Evolutionary conservation across 2,797 vertebrate genomes (phyloP), one percentile per base, ranked within the genome.

Genomic region (Phataginus tricuspis): DNA sequence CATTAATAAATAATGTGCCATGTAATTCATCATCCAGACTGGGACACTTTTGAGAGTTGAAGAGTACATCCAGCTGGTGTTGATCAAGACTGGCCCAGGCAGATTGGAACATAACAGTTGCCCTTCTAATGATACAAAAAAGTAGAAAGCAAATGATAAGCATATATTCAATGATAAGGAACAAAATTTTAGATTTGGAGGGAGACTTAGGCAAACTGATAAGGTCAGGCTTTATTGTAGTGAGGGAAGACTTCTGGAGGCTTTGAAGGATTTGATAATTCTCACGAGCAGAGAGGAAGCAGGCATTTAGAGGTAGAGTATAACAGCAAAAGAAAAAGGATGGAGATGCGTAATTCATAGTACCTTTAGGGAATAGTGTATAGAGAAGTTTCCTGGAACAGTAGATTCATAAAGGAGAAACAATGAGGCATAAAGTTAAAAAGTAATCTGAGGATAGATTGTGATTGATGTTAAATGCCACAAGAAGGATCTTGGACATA

Each of bases 31-130:
- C n/a, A 80, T 80, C n/a, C n/a, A 77, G 55, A 68, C 53, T 64
- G 29, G 45, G 21, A 71, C 45, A 55, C 42, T 93, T 95, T 84
- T 80, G 57, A 92, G 25, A 94, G 53, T 93, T 55, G 80, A 95
- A 68, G 61, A 83, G 37, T 79, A 5, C 13, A 64, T 86, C n/a
- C 53, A 68, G 21, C 27, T 86, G 23, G 51, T 74, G 27, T 84
- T 95, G 92, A 68, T 92, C 42, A 94, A 64, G 53, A 87, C 31
- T 29, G 63, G 19, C 37, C 37, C 34, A 53, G n/a, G 45, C 4
- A 95, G 83, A 79, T 86, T 37, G 59, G 64, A 87, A 75, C 25
- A 34, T 87, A 27, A 45, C 45, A 37, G 5, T 90, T 29, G 42
- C 71, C 25, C 57, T 96, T 90, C 49, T 83, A 49, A 89, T 10